Conservation (phyloP, 2,888 invertebrate species). For the Spisula solida region DNA sequence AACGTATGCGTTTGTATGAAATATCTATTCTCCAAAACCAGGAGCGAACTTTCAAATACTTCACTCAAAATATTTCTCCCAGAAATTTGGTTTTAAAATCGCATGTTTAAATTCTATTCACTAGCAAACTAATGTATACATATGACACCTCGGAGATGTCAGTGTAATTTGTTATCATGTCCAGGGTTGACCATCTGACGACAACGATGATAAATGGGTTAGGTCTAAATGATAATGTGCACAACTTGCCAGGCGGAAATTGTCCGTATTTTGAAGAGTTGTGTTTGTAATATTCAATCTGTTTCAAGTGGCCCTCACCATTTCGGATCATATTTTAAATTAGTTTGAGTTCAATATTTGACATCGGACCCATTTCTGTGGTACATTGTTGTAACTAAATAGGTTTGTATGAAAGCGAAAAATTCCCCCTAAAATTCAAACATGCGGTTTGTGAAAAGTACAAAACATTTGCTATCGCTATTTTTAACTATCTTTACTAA, state of each 20-base stretch:
- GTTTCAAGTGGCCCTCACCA: not conserved
- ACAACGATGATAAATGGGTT: not conserved
- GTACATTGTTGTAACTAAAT: no score
- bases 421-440: no score
- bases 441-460: no score
- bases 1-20: slow-evolving; percentile 1
- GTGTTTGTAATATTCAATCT: slow-evolving; percentile 1
- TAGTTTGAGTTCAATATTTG: not conserved
- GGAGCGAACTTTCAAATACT: not conserved
- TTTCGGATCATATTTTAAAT: not conserved
- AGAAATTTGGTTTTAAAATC: not conserved
- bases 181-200: not conserved
- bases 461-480: no score
- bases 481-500: no score
- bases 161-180: not conserved
- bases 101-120: not conserved
- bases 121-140: not conserved
- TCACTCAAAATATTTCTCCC: not conserved
- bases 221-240: not conserved
- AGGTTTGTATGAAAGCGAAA: no score
- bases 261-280: not conserved
- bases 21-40: not conserved
- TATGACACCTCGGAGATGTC: not conserved
- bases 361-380: not conserved
- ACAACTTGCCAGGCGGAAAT: not conserved